Base-by-base conservation (phyloP, 1,140 invertebrate genomes). In the Bombus superbus region DNA sequence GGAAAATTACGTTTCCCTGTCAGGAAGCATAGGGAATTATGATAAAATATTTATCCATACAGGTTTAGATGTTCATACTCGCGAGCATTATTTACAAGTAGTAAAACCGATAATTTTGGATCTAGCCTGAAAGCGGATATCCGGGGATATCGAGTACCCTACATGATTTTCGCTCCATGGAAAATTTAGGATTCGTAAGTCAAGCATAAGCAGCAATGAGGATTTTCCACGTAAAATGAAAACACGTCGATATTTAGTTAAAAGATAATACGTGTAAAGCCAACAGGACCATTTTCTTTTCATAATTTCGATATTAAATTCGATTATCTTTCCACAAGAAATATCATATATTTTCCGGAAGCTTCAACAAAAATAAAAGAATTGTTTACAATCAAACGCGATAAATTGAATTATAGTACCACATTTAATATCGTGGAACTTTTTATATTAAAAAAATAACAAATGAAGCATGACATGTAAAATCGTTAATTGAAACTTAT, bases 81-180 rank as follows among this genome's bases (percentile, higher is more conserved):
- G 11, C 25, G 5, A 62, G 38, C 42, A 83, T 76, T 77, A 83
- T 77, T 69, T 77, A 53, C 62, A 66, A 78, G n/a, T 44, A 35
- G 42, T 28, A 11, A 28, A 62, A 47, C 10, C 42, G 53, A 35
- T 53, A 53, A 42, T 68, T 68, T 47, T 15, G 75, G 11, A 53
- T 47, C 15, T 32, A 15, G 25, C 3, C 35, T 22, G 15, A 53
- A 57, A 66, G 44, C 64, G 82, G 74, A 78, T 57, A 78, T 69
- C 38, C 74, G 35, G 28, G 44, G 38, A 69, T 78, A 47, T 77
- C 62, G 3, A n/a, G 66, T 57, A 18, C 47, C 1, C 18, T 53
- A 22, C 18, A 22, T 53, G 72, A n/a, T 75, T 28, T 32, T 47
- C 0, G 25, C 25, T 40, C 28, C 22, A 44, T 13, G n/a, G 13